Evolutionary conservation across 1,140 invertebrate genomes (phyloP).

Genomic region (Leptopilina boulardi): DNA sequence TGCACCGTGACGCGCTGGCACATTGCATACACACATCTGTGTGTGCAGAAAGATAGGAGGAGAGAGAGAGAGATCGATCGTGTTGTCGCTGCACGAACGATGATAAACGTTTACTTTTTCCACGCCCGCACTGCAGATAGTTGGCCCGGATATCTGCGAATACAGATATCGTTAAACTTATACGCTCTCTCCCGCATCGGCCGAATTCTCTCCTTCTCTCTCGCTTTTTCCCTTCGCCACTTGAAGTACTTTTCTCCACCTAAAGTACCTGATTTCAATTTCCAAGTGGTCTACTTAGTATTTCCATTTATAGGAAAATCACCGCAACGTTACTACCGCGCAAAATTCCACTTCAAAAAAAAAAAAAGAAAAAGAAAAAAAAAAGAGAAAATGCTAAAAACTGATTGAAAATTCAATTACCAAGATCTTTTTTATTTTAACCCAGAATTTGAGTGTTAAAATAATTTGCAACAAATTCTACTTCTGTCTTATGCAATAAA

Average conservation of each 20-base stretch:
- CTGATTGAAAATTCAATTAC: too few relatives aligned
- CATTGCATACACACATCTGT: constrained; percentile 10
- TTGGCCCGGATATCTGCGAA: constrained; percentile 27
- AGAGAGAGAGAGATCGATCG: constrained; percentile 9
- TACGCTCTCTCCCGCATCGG: constrained; percentile 2
- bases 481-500: too few relatives aligned
- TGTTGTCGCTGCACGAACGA: constrained; percentile 29
- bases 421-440: too few relatives aligned
- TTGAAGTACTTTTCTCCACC: not conserved
- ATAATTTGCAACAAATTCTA: too few relatives aligned
- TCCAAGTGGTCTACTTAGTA: not conserved
- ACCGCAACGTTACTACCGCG: not conserved
- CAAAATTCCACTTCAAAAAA: too few relatives aligned
- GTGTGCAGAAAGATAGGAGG: not conserved
- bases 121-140: constrained; percentile 26
- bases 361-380: too few relatives aligned
- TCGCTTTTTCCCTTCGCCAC: not conserved
- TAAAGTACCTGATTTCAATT: constrained; percentile 28
- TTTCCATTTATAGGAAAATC: constrained; percentile 8
- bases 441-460: too few relatives aligned
- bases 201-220: not conserved
- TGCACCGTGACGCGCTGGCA: not conserved
- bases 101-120: constrained; percentile 34
- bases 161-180: constrained; percentile 30
- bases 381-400: too few relatives aligned